phyloP scores from a whole-genome alignment of 2,797 vertebrate genomes.

The Rhadinocentrus ornatus region DNA sequence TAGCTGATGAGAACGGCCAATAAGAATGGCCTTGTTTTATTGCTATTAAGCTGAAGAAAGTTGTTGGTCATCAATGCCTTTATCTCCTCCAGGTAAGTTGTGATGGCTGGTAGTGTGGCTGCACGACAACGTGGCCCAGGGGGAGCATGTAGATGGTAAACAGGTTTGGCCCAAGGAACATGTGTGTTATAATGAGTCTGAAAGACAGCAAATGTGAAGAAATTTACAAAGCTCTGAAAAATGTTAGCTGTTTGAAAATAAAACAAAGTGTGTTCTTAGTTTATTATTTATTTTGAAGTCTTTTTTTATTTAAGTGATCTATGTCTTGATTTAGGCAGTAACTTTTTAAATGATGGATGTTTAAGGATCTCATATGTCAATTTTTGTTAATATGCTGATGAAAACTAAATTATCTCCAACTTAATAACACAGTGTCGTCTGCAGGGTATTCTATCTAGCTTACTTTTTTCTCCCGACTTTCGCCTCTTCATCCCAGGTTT shows the following conservation, averaged over 20 bases:
- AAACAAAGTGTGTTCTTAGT: neutral
- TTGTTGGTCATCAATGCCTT: no score
- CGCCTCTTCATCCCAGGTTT: conserved; percentile 20
- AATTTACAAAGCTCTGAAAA: no score
- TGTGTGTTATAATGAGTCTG: no score
- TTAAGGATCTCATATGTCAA: neutral
- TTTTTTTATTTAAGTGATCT: neutral
- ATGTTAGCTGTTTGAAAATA: neutral
- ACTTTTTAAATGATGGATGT: neutral
- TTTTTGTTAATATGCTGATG: conserved; percentile 2
- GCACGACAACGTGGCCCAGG: no score
- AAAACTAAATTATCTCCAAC: conserved; percentile 6
- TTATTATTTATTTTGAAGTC: neutral
- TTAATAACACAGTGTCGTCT: conserved; percentile 7
- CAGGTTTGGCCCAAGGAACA: no score
- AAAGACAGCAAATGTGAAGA: no score
- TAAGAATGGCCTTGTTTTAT: no score
- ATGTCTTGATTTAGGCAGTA: neutral
- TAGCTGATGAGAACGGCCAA: no score
- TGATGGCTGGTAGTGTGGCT: no score
- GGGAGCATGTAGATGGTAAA: no score
- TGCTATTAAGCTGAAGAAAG: no score
- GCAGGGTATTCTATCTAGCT: conserved; percentile 2
- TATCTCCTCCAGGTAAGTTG: no score
- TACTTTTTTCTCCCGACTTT: neutral